phyloP scores from a whole-genome alignment of 2,888 invertebrate genomes.

The Oscheius onirici region DNA sequence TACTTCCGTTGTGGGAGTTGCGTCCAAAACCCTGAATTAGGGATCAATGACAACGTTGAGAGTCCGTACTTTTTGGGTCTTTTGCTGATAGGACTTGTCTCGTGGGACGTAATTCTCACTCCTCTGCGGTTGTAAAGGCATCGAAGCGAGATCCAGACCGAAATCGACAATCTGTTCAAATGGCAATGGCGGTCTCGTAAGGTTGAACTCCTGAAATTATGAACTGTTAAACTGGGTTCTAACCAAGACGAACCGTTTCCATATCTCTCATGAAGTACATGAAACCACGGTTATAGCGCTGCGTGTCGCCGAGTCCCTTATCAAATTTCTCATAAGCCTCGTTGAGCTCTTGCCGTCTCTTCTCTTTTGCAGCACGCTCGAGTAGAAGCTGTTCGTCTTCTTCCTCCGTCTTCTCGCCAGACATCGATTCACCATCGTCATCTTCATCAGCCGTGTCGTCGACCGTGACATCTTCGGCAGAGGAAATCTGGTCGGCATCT shows the following conservation, averaged over 20 bases:
- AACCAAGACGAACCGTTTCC: conserved; percentile 37
- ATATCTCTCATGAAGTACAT: conserved; percentile 46
- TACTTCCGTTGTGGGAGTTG: conserved; percentile 1
- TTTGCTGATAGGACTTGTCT: too few relatives aligned
- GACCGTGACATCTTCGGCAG: too few relatives aligned
- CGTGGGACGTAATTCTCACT: conserved; percentile 37
- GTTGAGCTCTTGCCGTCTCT: background rate
- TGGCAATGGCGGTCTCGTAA: conserved; percentile 43
- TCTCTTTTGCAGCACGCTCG: conserved; percentile 28
- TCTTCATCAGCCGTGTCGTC: too few relatives aligned
- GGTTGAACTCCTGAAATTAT: conserved; percentile 36
- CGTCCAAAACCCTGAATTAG: conserved; percentile 1
- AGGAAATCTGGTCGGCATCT: too few relatives aligned
- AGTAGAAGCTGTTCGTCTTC: conserved; percentile 34
- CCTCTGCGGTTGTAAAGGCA: conserved; percentile 37
- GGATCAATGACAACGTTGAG: background rate
- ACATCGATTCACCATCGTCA: too few relatives aligned
- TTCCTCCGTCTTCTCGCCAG: conserved; percentile 23
- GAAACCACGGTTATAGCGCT: conserved; percentile 42
- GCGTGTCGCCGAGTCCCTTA: conserved; percentile 23
- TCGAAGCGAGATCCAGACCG: conserved; percentile 46
- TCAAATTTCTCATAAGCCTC: background rate
- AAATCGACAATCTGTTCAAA: conserved; percentile 34
- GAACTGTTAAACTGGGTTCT: background rate
- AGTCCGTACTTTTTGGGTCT: background rate